Base-by-base conservation (phyloP, 2,888 invertebrate species). In the Epinotia nisella region DNA sequence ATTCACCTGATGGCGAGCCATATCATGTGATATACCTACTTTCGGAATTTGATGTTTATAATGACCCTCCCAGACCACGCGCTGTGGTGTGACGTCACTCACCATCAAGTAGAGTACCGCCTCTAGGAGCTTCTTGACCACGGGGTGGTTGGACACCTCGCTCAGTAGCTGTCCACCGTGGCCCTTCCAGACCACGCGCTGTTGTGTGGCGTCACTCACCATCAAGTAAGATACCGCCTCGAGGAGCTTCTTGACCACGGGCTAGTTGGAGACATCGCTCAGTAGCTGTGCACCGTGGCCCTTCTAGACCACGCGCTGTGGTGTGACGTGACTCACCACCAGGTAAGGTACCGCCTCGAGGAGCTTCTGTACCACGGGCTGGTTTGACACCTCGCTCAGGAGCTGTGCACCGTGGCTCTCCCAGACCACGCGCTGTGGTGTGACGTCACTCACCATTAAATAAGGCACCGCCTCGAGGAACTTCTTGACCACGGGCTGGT, bases 401-500 rank as follows among this genome's bases (percentile, higher is more conserved):
- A 45, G 45, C 13, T 15, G 45, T 13, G 45, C 13, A 3, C 45
- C 45, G 13, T 13, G 13, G 2, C 45, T 15, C 45, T 15, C 45
- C 45, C 45, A 7, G 7, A 13, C 13, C 45, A 15, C 45, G 15
- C 13, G 13, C 45, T 45, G 45, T 13, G 45, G 10, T 45, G 13
- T 45, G 13, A 13, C 13, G 15, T 4, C 15, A 74, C 80, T 92
- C 85, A 98, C 98, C 97, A 98, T 97, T 74, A 98, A 97, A 85
- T 97, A 97, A 11, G 98, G 98, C n/a, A 98, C 97, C n/a, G 97
- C 97, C 81, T 98, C 97, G 68, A 99, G 92, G 87, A 98, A 98
- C 81, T 95, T 95, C 87, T 95, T 96, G 68, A 98, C 97, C 74
- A 96, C 95, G 1, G 96, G 95, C 90, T 97, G 97, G 83, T 96